Base-by-base conservation (phyloP, 2,113 vertebrate species). In the Brachionichthys hirsutus region DNA sequence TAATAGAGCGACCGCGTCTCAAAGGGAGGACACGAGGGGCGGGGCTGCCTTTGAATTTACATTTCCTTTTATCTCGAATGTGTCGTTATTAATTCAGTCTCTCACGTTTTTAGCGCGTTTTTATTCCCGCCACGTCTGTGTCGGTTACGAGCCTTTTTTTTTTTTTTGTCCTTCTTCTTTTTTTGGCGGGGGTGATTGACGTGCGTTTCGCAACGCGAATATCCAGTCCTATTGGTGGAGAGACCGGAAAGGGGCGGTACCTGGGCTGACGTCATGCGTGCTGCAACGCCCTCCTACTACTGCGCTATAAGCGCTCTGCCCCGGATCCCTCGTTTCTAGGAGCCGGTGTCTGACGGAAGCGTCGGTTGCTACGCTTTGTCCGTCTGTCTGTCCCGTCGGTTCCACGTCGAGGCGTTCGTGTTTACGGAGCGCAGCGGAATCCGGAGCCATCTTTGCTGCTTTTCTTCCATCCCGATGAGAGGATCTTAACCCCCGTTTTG, bases 111-210 rank as follows among this genome's bases (percentile, higher is more conserved):
- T 94, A 93, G 93, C 95, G 95, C 94, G 93, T 93, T 94, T 91
- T 91, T 88, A 90, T 95, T 94, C 95, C 94, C 94, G 94, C 94
- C 94, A 95, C 92, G 92, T 93, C 91, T 89, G 61, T 63, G 91
- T 91, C 71, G 81, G 89, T 89, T 83, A 77, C 65, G 8, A 17
- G 30, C 56, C 60, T 82, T 82, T 88, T 82, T 83, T 91, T 87
- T 82, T 65, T 63, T 70, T 54, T 45, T n/a, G n/a, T n/a, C n/a
- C n/a, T n/a, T n/a, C n/a, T n/a, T n/a, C n/a, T n/a, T n/a, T n/a
- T n/a, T n/a, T n/a, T n/a, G n/a, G n/a, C n/a, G n/a, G n/a, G n/a
- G 35, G 64, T 89, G 88, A 89, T 86, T 88, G 89, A 87, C 87
- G 66, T 76, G 56, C 2, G 40, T 67, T 76, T 56, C n/a, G 62